Evolutionary conservation across 2,888 invertebrate genomes (phyloP), one percentile per base, ranked within the genome.

Genomic region (Hypomecis atomaria): DNA sequence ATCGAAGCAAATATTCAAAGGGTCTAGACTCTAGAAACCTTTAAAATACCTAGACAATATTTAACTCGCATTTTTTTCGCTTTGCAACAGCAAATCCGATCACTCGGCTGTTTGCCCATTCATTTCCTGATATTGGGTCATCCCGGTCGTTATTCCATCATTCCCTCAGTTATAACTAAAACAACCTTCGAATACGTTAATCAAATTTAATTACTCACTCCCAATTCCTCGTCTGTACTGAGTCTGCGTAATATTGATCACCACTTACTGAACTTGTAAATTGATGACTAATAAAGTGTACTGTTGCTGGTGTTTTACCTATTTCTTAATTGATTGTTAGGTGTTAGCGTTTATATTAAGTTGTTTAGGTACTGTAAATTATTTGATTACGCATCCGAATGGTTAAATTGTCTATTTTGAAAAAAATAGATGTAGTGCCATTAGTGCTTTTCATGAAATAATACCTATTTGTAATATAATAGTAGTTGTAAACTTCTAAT

Each of bases 181-280:
- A 66, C 53, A 69, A 62, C 72, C 72, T 72, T 72, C 69, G 55
- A 47, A 58, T 23, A 42, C 43, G 53, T 49, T 72, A 72, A 70
- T 67, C 10, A 50, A 62, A 59, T 61, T 36, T 66, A 66, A 70
- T 70, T 66, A 66, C 60, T 36, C 52, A 44, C 59, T 40, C 60
- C 57, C 63, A 45, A 60, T 69, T 70, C 61, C 9, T 47, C 62
- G 66, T 65, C 66, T 70, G 59, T 55, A 65, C 38, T n/a, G 13
- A 60, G 63, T 70, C 69, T 72, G 58, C 66, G 66, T 65, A 61
- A 60, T 64, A 34, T 57, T 64, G 63, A 59, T 64, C 66, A 59
- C 53, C 64, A 61, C 50, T 66, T 60, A 53, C 54, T 58, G 53
- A 49, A 48, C 48, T 53, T 56, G 57, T 60, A 36, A 63, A 62